Conservation (phyloP, 2,113 vertebrate species). For the Galbula dea region DNA sequence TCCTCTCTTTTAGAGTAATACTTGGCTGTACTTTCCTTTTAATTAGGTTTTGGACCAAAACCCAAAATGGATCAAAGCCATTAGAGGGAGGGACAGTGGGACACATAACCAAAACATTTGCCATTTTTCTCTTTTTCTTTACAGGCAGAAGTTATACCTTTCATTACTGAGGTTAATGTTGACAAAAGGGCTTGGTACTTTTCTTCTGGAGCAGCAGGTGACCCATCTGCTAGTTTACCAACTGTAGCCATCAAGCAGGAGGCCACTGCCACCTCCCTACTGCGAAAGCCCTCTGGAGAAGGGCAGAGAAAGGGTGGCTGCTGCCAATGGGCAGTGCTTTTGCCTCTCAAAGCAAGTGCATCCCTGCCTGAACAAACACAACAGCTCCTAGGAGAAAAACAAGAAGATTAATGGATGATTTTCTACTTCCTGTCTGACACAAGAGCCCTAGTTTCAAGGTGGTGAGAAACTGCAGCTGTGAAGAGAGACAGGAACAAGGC, state of each 20-base stretch:
- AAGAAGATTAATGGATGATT: not conserved
- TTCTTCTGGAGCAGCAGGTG: not conserved
- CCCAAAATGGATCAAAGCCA: constrained; percentile 54
- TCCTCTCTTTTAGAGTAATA: constrained; percentile 32
- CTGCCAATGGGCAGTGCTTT: not conserved
- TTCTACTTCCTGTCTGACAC: not conserved
- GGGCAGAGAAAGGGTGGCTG: not conserved
- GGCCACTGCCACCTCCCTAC: not conserved
- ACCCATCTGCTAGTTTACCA: not conserved
- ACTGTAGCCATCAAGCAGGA: not conserved
- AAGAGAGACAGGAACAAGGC: not conserved
- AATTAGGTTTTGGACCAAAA: constrained; percentile 64
- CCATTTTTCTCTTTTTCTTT: constrained; percentile 15
- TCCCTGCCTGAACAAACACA: not conserved
- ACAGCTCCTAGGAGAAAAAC: not conserved
- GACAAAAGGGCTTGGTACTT: not conserved
- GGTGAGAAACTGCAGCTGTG: not conserved
- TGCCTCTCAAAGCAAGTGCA: not conserved
- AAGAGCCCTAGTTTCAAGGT: not conserved
- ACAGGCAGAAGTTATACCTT: not conserved
- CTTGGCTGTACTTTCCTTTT: constrained; percentile 57
- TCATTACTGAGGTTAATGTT: not conserved
- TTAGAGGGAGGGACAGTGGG: not conserved
- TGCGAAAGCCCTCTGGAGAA: not conserved
- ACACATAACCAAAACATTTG: not conserved